Base-by-base conservation (phyloP, 2,888 invertebrate genomes). In the Timema podura region DNA sequence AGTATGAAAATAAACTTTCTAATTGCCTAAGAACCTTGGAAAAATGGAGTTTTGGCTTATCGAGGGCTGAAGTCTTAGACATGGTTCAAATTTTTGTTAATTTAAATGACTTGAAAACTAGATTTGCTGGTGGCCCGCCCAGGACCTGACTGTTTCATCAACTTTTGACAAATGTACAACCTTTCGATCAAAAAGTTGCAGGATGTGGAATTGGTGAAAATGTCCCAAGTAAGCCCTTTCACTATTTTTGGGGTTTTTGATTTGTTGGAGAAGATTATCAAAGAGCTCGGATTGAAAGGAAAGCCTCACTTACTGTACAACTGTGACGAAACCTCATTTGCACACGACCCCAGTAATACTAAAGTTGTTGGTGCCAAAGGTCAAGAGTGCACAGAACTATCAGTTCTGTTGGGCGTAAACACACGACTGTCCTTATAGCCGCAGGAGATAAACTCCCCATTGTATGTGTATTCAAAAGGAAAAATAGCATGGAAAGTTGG, bases 71-170 rank as follows among this genome's bases (percentile, higher is more conserved):
- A 57, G 30, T n/a, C 15, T 57, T 57, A 7, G 30, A n/a, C 57
- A 16, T 57, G 57, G 57, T 57, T 57, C 57, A n/a, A 5, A 30
- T 57, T n/a, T 57, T 54, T 16, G 9, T 57, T 57, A 57, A 57
- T 6, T 57, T 30, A 57, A 57, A 61, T 30, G 44, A 61, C 44
- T 44, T 57, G 61, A 16, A 61, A 61, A 61, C 30, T 5, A 30
- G 61, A 61, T 61, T 59, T 44, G 30, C 6, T 44, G 44, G 30
- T 61, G 61, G 61, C 45, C 45, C 30, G 61, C 9, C 61, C 61
- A 8, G 61, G 30, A 30, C 9, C 5, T 6, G 61, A 61, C 61
- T 16, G 7, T 30, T 61, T 61, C n/a, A 61, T 61, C 9, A 61
- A 44, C 30, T 61, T 61, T 61, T 3, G 44, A 44, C 9, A 44